phyloP scores from a whole-genome alignment of 2,113 vertebrate genomes.

The Scartelaos histophorus region DNA sequence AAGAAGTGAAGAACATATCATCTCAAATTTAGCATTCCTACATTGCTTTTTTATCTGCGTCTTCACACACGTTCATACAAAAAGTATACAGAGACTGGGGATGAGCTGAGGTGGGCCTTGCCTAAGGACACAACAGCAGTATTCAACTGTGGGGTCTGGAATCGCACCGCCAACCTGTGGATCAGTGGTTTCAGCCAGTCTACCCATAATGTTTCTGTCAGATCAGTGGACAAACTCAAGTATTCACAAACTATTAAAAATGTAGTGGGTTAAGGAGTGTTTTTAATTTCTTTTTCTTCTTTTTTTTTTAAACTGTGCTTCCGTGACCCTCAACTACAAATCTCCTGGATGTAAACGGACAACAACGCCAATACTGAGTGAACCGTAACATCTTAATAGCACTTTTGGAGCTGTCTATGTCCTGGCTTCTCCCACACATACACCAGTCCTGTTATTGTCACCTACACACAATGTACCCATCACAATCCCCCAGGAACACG shows the following conservation, averaged over 20 bases:
- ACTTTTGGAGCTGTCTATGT: conserved; percentile 40
- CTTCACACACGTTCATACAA: too few relatives aligned
- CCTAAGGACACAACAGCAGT: too few relatives aligned
- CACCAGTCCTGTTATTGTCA: conserved; percentile 46
- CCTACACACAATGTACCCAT: conserved; percentile 59
- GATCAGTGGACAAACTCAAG: not conserved
- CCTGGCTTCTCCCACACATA: conserved; percentile 38
- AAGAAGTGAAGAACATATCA: too few relatives aligned
- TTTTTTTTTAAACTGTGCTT: too few relatives aligned
- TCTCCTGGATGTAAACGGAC: conserved; percentile 8
- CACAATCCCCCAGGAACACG: conserved; percentile 49
- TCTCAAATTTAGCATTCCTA: too few relatives aligned
- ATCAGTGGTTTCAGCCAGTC: too few relatives aligned
- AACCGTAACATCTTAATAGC: conserved; percentile 54
- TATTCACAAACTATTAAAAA: not conserved
- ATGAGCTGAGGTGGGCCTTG: too few relatives aligned
- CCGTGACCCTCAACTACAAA: not conserved
- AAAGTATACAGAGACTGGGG: too few relatives aligned
- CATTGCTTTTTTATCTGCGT: too few relatives aligned
- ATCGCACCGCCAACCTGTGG: too few relatives aligned
- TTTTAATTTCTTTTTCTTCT: not conserved
- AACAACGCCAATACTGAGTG: conserved; percentile 10
- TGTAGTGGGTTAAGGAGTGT: not conserved
- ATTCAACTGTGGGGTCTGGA: too few relatives aligned
- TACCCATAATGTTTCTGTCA: too few relatives aligned